phyloP scores from a whole-genome alignment of 2,888 invertebrate genomes.

The Anoplius nigerrimus region DNA sequence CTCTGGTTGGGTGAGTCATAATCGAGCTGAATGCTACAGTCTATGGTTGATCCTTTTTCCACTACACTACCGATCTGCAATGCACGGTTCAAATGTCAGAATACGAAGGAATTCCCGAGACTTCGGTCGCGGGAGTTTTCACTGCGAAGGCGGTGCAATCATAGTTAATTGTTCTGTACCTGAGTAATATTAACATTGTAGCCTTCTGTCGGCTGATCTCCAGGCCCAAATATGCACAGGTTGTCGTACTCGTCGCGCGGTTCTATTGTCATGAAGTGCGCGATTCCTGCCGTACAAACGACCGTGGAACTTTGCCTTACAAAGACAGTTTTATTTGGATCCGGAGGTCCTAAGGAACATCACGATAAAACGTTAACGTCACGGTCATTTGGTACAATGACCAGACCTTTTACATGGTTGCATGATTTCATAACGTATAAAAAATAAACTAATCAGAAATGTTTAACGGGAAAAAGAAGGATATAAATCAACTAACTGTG shows the following conservation, averaged over 20 bases:
- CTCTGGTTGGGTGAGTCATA: conserved; percentile 89
- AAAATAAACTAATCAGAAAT: conserved; percentile 40
- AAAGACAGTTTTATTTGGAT: conserved; percentile 89
- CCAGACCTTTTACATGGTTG: too few relatives aligned
- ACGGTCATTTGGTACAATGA: too few relatives aligned
- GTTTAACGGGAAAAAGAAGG: neutral
- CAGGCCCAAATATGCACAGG: conserved; percentile 81
- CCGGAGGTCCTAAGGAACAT: conserved; percentile 81
- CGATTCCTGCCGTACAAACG: conserved; percentile 86
- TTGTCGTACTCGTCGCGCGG: conserved; percentile 96
- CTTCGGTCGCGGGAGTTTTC: neutral
- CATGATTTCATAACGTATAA: too few relatives aligned
- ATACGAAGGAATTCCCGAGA: too few relatives aligned
- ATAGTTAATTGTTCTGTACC: conserved; percentile 49
- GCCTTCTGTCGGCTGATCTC: conserved; percentile 80
- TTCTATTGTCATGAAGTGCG: conserved; percentile 88
- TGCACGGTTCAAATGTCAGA: neutral
- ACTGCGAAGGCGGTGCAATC: neutral
- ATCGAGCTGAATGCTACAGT: conserved; percentile 78
- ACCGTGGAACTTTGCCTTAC: conserved; percentile 89
- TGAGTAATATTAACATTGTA: conserved; percentile 74
- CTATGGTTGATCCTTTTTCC: conserved; percentile 77
- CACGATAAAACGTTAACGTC: too few relatives aligned
- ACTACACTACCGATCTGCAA: conserved; percentile 80
- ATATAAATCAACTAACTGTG: too few relatives aligned